Conservation (phyloP, 2,888 invertebrate genomes). For the Cecidostiba fungosa region DNA sequence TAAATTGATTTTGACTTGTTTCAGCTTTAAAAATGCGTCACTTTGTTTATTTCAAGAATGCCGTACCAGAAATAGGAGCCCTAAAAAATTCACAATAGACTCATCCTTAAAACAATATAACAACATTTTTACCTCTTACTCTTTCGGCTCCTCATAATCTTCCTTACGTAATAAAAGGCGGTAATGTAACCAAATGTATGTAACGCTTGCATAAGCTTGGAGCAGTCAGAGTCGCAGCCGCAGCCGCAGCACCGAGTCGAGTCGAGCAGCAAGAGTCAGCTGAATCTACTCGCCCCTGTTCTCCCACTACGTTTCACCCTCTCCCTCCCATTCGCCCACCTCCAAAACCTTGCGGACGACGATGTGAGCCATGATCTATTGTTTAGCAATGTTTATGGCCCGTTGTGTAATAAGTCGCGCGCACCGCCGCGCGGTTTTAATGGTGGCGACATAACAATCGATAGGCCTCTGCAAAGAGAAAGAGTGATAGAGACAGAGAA, state of each 20-base stretch:
- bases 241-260: conserved; percentile 53
- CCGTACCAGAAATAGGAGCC: background rate
- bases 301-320: background rate
- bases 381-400: conserved; percentile 76
- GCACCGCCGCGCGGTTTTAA: conserved; percentile 68
- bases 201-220: conserved; percentile 77
- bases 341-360: conserved; percentile 58
- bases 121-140: conserved; percentile 30
- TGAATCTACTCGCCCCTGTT: background rate
- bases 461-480: conserved; percentile 30
- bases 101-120: background rate
- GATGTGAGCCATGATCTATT: conserved; percentile 74
- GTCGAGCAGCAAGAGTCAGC: conserved; percentile 31
- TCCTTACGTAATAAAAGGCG: conserved; percentile 73
- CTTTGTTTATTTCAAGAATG: background rate
- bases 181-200: conserved; percentile 79
- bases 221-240: conserved; percentile 25
- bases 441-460: conserved; percentile 69
- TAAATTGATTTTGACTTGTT: no score
- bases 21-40: background rate
- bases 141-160: conserved; percentile 73
- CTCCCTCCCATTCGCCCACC: background rate
- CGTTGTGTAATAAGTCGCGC: conserved; percentile 71
- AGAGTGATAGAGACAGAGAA: conserved; percentile 9
- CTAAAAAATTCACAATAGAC: background rate